Conservation (phyloP, 2,113 vertebrate genomes). For the Neomonachus schauinslandi region DNA sequence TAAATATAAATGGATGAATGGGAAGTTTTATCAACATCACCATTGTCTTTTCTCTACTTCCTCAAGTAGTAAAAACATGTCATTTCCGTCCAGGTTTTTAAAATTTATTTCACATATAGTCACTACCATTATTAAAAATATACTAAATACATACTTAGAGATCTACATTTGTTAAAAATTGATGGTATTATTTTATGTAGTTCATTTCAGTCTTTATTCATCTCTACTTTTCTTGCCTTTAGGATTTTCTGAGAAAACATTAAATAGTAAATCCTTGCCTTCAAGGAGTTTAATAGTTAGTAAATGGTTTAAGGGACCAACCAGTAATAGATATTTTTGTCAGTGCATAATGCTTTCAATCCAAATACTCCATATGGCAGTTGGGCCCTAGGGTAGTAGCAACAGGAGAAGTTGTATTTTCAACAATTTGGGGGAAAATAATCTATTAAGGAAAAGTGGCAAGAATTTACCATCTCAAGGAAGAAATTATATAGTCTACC, state of each 20-base stretch:
- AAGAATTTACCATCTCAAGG: not conserved
- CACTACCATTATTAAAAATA: not conserved
- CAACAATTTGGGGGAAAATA: constrained; percentile 50
- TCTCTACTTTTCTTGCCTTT: not conserved
- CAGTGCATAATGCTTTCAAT: constrained; percentile 3
- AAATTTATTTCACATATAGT: not conserved
- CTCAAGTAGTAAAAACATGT: not conserved
- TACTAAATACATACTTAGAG: not conserved
- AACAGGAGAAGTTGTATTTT: constrained; percentile 46
- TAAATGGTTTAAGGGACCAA: not conserved
- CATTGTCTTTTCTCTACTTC: not conserved
- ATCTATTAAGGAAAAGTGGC: not conserved
- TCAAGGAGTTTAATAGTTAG: constrained; percentile 7
- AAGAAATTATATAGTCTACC: not conserved
- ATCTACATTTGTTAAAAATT: not conserved
- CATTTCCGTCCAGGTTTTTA: not conserved
- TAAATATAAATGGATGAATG: not conserved
- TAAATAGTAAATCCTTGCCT: constrained; percentile 34
- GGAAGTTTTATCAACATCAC: not conserved
- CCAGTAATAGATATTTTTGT: constrained; percentile 50
- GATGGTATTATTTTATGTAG: not conserved
- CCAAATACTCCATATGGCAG: constrained; percentile 57
- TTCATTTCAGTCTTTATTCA: not conserved
- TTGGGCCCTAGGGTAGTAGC: constrained; percentile 24
- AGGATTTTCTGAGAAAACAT: not conserved